Conservation (phyloP, 2,888 invertebrate species). For the Julus scandinavius region DNA sequence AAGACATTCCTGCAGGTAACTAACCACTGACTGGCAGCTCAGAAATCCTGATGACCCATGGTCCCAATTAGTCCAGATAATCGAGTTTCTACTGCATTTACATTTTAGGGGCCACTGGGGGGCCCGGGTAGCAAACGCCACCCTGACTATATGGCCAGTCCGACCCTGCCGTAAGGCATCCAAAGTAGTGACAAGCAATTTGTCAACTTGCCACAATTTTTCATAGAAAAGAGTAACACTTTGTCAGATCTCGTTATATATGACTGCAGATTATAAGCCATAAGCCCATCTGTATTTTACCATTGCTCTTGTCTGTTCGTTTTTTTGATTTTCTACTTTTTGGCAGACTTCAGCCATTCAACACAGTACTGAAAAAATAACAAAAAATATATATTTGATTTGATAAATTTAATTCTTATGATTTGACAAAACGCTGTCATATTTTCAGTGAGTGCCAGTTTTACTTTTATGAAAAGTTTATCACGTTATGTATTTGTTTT, state of each 20-base stretch:
- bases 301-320: background rate
- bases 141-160: no score
- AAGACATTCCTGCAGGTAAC: no score
- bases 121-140: no score
- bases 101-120: no score
- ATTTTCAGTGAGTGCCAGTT: background rate
- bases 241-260: slow-evolving; percentile 33
- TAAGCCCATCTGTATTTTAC: background rate
- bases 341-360: background rate
- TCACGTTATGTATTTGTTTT: background rate
- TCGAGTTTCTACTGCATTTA: no score
- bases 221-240: slow-evolving; percentile 7
- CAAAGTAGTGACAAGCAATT: slow-evolving; percentile 33
- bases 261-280: background rate
- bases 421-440: slow-evolving; percentile 20
- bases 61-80: no score
- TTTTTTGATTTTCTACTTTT: background rate
- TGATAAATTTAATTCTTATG: slow-evolving; percentile 18
- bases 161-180: no score
- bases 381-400: background rate
- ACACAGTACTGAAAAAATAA: background rate
- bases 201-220: slow-evolving; percentile 10
- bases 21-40: no score
- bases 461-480: background rate
- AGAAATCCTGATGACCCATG: no score